A percentile compares a stretch with the other conserved stretches of the same genome.
Conservation (phyloP, 2,888 invertebrate species). For the Cantharis lateralis region DNA sequence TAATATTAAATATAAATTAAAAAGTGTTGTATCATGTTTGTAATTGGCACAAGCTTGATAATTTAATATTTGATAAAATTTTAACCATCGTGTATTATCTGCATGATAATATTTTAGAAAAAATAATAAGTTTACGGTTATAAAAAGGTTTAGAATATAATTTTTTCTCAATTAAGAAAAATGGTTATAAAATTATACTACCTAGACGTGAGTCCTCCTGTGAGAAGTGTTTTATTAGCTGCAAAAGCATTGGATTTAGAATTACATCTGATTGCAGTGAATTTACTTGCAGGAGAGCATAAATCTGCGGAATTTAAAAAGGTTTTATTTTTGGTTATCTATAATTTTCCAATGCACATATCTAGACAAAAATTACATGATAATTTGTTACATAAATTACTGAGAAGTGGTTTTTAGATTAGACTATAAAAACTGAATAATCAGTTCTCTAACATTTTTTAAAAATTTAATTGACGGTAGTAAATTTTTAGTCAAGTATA, state of each 20-base stretch:
- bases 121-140: no score
- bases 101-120: background rate
- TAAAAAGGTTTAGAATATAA: background rate
- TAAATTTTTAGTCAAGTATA: no score
- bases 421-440: no score
- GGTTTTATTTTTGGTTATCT: constrained; percentile 40
- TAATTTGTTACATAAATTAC: background rate
- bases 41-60: background rate
- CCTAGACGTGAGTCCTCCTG: constrained; percentile 59
- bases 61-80: background rate
- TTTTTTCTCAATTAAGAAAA: background rate
- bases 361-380: background rate
- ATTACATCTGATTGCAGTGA: constrained; percentile 56
- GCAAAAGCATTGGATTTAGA: constrained; percentile 56
- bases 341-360: no score
- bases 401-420: no score
- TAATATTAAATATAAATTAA: background rate
- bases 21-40: background rate
- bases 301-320: constrained; percentile 53
- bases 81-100: background rate
- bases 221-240: constrained; percentile 60
- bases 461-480: no score
- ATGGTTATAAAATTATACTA: constrained; percentile 49
- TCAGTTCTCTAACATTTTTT: no score
- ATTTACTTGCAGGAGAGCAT: constrained; percentile 54